Evolutionary conservation across 1,140 invertebrate genomes (phyloP), one percentile per base, ranked within the genome.

Genomic region (Argopecten irradians): DNA sequence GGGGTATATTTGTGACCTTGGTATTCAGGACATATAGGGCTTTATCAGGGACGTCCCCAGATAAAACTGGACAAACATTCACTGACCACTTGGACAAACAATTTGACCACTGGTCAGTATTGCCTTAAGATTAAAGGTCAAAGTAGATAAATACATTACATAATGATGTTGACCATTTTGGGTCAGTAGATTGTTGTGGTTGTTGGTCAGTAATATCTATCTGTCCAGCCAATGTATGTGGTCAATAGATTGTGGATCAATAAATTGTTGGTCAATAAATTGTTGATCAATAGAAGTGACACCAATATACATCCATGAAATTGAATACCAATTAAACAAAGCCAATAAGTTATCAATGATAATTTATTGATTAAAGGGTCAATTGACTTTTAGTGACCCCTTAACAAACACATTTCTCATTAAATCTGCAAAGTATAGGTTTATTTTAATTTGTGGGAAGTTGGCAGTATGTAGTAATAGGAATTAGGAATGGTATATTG

Each of bases 11-110:
- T 71, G 55, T 71, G 55, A 71, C 55, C 55, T 71, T 71, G 55
- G 55, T 71, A 71, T 22, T 71, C n/a, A 71, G 55, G 55, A 71
- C 55, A 71, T 71, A 28, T 71, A 7, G 0, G n/a, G 28, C 55
- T 71, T n/a, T 28, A 71, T 71, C 55, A 55, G 43, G 16, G 43
- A 55, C 43, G 16, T 71, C 55, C 55, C n/a, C 1, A 71, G 55
- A 71, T 71, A 71, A 71, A 28, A 71, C 22, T 71, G 22, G n/a
- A n/a, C 55, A 71, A 71, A 71, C 55, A 71, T 71, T 39, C 5
- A 71, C n/a, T 71, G n/a, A 71, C 55, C 55, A 71, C 55, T 71
- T 71, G 55, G 55, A 71, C 55, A 71, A 71, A 71, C 55, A 71
- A n/a, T n/a, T 28, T 71, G 55, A 71, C 55, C 55, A 71, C 8